phyloP scores from a whole-genome alignment of 2,888 invertebrate genomes.

The Entomobrya proxima region DNA sequence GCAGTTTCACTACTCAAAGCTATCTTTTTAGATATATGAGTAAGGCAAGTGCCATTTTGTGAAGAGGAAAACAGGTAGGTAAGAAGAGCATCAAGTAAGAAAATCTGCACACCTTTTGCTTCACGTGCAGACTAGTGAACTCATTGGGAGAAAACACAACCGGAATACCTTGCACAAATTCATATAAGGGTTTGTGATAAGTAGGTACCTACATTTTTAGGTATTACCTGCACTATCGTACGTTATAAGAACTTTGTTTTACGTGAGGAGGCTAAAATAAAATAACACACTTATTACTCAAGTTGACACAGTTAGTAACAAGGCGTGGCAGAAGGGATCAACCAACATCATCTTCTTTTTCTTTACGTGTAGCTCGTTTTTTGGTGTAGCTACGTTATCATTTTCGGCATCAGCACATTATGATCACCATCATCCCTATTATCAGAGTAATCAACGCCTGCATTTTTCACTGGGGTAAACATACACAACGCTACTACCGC shows the following conservation, averaged over 20 bases:
- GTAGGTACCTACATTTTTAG: neutral
- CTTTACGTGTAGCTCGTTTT: neutral
- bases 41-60: neutral
- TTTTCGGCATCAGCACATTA: slow-evolving; percentile 21
- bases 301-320: slow-evolving; percentile 64
- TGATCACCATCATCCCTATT: neutral
- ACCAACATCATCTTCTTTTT: slow-evolving; percentile 28
- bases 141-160: neutral
- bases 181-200: neutral
- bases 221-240: neutral
- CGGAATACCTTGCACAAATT: neutral
- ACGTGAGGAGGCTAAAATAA: neutral
- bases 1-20: neutral
- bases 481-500: too few relatives aligned
- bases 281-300: slow-evolving; percentile 25
- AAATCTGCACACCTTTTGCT: neutral
- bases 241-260: neutral
- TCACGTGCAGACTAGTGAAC: neutral
- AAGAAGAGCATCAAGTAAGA: slow-evolving; percentile 8
- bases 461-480: slow-evolving; percentile 9
- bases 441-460: slow-evolving; percentile 42
- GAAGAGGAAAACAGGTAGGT: neutral
- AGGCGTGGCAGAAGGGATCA: slow-evolving; percentile 58
- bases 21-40: neutral
- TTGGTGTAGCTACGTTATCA: slow-evolving; percentile 11